Percentiles rank a stretch among this genome's conserved stretches.
These are phyloP conservation scores for Octonoba sinensis DNA, from an alignment of 2,888 invertebrate genomes.

Conservation along the genomic window DNA sequence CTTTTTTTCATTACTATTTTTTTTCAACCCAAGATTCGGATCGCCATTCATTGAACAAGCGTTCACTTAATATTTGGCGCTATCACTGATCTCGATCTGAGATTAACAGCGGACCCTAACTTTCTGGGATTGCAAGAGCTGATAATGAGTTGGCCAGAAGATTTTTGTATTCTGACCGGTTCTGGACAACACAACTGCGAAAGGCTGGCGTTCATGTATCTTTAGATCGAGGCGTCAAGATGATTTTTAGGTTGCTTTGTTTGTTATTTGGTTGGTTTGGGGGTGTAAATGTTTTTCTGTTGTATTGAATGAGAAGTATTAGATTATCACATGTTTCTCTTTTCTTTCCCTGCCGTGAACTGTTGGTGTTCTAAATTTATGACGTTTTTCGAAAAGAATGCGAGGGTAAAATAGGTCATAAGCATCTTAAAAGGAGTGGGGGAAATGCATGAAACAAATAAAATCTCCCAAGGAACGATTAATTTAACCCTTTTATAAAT, in stretches of 20 bases:
- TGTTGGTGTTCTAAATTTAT: neutral
- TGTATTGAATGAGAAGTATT: slow-evolving; percentile 22
- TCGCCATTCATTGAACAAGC: slow-evolving; percentile 43
- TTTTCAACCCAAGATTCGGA: no score
- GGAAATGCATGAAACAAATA: neutral
- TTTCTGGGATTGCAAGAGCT: no score
- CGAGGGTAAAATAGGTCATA: neutral
- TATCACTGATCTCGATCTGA: slow-evolving; percentile 40
- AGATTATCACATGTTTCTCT: slow-evolving; percentile 10
- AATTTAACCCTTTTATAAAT: neutral
- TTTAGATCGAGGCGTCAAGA: neutral
- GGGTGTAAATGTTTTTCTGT: neutral
- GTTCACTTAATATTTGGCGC: slow-evolving; percentile 48
- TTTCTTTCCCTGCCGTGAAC: neutral
- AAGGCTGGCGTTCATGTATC: neutral
- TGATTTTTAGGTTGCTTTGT: slow-evolving; percentile 42
- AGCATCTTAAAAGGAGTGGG: neutral
- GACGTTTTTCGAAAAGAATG: no score
- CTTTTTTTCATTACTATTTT: no score
- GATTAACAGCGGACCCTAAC: slow-evolving; percentile 6
- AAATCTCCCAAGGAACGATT: neutral
- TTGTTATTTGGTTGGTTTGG: slow-evolving; percentile 39
- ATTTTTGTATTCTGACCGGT: no score
- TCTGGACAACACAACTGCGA: no score
- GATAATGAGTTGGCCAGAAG: no score